Evolutionary conservation across 2,888 invertebrate species (phyloP).

Genomic region (Pammene fasciana): DNA sequence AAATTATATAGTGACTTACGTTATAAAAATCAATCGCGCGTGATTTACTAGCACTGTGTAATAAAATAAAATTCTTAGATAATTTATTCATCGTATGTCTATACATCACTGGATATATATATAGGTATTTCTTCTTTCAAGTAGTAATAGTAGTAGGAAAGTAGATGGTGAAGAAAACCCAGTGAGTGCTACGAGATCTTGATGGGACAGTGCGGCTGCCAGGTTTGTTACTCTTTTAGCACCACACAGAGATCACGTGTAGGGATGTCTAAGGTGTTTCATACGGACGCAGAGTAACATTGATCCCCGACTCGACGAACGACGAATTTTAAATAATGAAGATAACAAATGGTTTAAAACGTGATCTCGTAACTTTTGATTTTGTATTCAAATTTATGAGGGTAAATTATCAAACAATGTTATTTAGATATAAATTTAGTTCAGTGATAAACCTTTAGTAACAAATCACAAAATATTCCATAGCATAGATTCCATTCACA

Average conservation of each 20-base stretch:
- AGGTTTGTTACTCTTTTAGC: too few species aligned
- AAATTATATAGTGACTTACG: constrained; percentile 53
- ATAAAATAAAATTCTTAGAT: constrained; percentile 10
- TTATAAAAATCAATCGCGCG: constrained; percentile 54
- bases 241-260: too few species aligned
- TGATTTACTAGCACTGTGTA: constrained; percentile 28
- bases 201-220: too few species aligned
- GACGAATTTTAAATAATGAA: constrained; percentile 29
- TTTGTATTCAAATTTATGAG: constrained; percentile 13
- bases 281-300: too few species aligned
- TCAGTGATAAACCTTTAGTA: constrained; percentile 30
- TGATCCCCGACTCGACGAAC: too few species aligned
- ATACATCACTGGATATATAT: too few species aligned
- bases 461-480: constrained; percentile 42
- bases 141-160: too few species aligned
- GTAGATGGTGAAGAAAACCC: too few species aligned
- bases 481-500: constrained; percentile 44
- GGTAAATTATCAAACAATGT: neutral
- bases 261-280: too few species aligned
- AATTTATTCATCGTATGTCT: too few species aligned
- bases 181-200: too few species aligned
- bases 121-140: too few species aligned
- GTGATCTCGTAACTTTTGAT: constrained; percentile 8
- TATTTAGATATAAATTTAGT: constrained; percentile 29
- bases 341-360: constrained; percentile 12